A percentile compares a stretch with the other conserved stretches of the same genome.
phyloP scores from a whole-genome alignment of 2,797 vertebrate species.

The Tinamus major region DNA sequence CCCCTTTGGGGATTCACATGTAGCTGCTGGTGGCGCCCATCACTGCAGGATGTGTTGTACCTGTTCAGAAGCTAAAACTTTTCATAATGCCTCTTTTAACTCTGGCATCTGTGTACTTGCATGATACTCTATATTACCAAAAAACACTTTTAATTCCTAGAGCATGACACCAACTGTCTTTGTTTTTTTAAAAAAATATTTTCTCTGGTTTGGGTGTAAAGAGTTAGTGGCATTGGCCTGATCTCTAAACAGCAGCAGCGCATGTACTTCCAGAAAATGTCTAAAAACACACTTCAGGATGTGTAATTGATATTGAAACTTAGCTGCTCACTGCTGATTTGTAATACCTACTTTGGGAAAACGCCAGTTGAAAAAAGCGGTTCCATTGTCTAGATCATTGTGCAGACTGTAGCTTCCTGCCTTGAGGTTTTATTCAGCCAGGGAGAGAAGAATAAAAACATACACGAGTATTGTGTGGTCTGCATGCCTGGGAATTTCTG shows the following conservation, averaged over 20 bases:
- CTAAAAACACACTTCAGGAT: background rate
- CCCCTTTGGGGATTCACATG: background rate
- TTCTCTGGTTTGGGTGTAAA: background rate
- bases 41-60: background rate
- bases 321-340: background rate
- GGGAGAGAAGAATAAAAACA: background rate
- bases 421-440: background rate
- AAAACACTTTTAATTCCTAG: background rate
- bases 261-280: background rate
- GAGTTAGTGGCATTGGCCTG: background rate
- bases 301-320: rapidly evolving
- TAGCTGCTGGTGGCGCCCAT: background rate
- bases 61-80: background rate
- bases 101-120: background rate
- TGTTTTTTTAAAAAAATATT: background rate
- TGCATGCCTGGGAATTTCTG: background rate
- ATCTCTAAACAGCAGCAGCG: background rate
- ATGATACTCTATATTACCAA: background rate
- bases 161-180: background rate
- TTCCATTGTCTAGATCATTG: background rate
- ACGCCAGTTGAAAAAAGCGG: background rate
- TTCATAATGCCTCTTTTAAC: background rate
- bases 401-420: background rate
- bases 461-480: background rate
- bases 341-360: background rate